phyloP scores from a whole-genome alignment of 2,113 vertebrate species.

The Salvator merianae region DNA sequence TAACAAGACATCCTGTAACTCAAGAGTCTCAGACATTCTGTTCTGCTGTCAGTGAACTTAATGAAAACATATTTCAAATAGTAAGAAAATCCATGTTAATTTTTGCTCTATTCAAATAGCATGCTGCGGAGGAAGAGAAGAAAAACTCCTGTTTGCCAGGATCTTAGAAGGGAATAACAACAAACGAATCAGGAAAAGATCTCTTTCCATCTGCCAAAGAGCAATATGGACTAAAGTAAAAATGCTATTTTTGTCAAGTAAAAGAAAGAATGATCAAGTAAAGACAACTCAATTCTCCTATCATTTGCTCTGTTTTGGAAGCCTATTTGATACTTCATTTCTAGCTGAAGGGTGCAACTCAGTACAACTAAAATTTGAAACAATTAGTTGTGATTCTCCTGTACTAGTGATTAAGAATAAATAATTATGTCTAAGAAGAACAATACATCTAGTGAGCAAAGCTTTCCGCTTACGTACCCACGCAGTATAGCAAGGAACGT shows the following conservation, averaged over 20 bases:
- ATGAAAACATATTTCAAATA: conserved; percentile 68
- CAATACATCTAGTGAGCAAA: conserved; percentile 17
- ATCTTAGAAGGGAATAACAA: conserved; percentile 29
- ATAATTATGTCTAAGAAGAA: conserved; percentile 63
- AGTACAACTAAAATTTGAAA: conserved; percentile 72
- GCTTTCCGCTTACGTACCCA: conserved; percentile 25
- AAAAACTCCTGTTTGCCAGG: not conserved
- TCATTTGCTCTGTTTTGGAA: conserved; percentile 62
- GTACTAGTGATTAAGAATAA: conserved; percentile 71
- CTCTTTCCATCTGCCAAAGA: conserved; percentile 54
- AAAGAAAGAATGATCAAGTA: conserved; percentile 62
- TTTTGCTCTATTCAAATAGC: conserved; percentile 58
- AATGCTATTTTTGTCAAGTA: conserved; percentile 57
- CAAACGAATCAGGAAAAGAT: conserved; percentile 5
- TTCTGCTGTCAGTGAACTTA: conserved; percentile 66
- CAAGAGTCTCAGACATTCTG: conserved; percentile 41
- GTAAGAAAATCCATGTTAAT: conserved; percentile 62
- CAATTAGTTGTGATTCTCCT: conserved; percentile 65
- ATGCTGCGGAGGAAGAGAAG: conserved; percentile 8
- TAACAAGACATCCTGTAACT: conserved; percentile 55
- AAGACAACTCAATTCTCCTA: conserved; percentile 54
- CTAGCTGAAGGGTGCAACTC: conserved; percentile 67
- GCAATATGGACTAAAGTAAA: conserved; percentile 45
- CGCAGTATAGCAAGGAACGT: conserved; percentile 1
- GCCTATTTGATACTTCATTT: conserved; percentile 64